Evolutionary conservation across 1,140 invertebrate genomes (phyloP).

Genomic region (Hylaeus volcanicus): DNA sequence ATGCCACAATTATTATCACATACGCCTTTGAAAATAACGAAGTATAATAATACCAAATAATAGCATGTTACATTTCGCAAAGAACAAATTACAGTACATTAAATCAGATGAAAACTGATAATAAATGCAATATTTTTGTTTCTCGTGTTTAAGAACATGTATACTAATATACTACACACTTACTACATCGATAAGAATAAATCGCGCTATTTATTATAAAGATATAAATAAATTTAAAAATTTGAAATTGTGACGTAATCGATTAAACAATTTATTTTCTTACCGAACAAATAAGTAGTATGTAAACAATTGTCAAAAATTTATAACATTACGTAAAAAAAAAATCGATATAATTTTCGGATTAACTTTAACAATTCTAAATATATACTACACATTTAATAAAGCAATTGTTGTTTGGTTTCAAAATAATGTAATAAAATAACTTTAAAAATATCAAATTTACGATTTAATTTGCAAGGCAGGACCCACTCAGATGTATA

Average conservation of each 20-base stretch:
- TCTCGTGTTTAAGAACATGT: neutral
- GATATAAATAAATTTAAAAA: neutral
- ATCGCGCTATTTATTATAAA: conserved; percentile 6
- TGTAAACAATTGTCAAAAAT: neutral
- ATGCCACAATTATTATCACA: conserved; percentile 35
- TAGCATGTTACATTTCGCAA: neutral
- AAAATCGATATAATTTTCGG: neutral
- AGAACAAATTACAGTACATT: conserved; percentile 3
- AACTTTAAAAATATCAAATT: conserved; percentile 20
- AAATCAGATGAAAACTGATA: neutral
- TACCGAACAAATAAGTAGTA: neutral
- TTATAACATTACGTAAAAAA: neutral
- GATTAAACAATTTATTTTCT: neutral
- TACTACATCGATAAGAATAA: neutral
- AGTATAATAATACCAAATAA: neutral
- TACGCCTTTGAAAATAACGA: conserved; percentile 1
- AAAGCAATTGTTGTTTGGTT: conserved; percentile 20
- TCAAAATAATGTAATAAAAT: conserved; percentile 19
- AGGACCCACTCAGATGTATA: conserved; percentile 36
- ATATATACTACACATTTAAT: conserved; percentile 17
- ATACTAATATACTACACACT: neutral
- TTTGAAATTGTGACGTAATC: neutral
- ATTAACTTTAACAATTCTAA: conserved; percentile 14
- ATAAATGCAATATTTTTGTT: conserved; percentile 13
- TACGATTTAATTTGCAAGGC: conserved; percentile 13